phyloP scores from a whole-genome alignment of 2,113 vertebrate genomes.

The Pterophyllum scalare region DNA sequence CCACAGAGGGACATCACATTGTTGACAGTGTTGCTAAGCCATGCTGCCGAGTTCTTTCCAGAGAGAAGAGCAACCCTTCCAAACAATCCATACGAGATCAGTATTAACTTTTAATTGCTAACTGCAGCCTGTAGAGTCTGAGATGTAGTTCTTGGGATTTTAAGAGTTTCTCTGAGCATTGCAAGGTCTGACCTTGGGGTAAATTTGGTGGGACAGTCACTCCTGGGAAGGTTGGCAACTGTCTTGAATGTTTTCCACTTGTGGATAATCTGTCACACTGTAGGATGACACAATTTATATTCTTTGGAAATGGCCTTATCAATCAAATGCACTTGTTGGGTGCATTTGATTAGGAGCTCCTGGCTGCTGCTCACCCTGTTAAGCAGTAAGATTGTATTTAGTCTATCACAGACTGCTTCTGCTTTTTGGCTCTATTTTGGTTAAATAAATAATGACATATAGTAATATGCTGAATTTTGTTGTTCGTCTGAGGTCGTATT shows the following conservation, averaged over 20 bases:
- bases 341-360: not conserved
- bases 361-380: not conserved
- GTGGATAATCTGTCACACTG: not conserved
- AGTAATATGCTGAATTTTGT: too few relatives aligned
- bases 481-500: not conserved
- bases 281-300: not conserved
- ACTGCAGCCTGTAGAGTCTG: not conserved
- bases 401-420: not conserved
- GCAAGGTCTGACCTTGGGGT: not conserved
- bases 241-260: not conserved
- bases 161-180: slow-evolving; percentile 2
- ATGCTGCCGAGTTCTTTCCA: not conserved
- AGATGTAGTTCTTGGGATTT: not conserved
- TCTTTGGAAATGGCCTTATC: not conserved
- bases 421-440: too few relatives aligned
- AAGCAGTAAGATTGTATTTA: not conserved
- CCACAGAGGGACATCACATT: too few relatives aligned
- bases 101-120: not conserved
- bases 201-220: too few relatives aligned
- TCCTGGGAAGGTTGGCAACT: not conserved
- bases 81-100: not conserved
- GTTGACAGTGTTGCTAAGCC: too few relatives aligned
- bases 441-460: too few relatives aligned
- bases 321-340: too few relatives aligned
- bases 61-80: not conserved